Evolutionary conservation across 2,888 invertebrate genomes (phyloP).

Genomic region (Netelia virgata): DNA sequence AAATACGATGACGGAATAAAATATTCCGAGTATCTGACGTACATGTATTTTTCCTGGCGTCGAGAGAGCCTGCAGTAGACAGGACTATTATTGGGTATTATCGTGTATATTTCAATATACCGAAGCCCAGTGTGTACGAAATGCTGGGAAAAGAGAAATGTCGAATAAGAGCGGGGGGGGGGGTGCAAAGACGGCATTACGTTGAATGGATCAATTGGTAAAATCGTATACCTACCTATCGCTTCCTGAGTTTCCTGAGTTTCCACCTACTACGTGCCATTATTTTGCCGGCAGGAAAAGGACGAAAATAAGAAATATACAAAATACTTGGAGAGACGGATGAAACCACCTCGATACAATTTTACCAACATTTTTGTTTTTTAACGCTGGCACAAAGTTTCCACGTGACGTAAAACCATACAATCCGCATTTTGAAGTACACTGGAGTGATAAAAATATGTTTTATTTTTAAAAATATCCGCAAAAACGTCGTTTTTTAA

Average conservation of each 20-base stretch:
- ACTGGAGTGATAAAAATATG: background rate
- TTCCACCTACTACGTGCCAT: background rate
- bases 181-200: background rate
- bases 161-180: background rate
- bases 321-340: background rate
- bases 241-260: background rate
- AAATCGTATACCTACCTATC: conserved; percentile 9
- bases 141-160: conserved; percentile 1
- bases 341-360: background rate
- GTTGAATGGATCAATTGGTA: conserved; percentile 1
- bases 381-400: background rate
- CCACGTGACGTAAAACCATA: background rate
- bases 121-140: background rate
- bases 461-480: too few species aligned
- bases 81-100: conserved; percentile 25
- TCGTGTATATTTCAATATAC: background rate
- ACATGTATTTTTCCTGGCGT: background rate
- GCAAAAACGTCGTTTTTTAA: too few species aligned
- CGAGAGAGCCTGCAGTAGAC: conserved; percentile 27
- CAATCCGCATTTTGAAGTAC: background rate
- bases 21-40: background rate
- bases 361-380: background rate
- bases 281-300: background rate
- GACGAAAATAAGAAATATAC: background rate
- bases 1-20: background rate